Base-by-base conservation (phyloP, 2,797 vertebrate species). In the Mormyrus hasselquistii region DNA sequence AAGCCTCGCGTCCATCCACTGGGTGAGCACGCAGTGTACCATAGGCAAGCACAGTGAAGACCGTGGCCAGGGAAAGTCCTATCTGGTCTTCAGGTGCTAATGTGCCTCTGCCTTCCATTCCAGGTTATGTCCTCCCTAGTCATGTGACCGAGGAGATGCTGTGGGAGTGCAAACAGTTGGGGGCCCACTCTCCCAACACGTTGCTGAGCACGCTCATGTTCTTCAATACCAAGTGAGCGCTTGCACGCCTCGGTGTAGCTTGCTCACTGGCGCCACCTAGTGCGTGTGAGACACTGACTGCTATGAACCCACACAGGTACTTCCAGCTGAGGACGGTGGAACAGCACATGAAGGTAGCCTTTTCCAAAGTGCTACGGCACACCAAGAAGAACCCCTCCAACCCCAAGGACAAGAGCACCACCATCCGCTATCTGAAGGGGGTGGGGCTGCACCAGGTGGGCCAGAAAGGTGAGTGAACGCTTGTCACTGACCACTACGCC, bases 71-170 rank as follows among this genome's bases (percentile, higher is more conserved):
- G 34, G 14, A 41, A 38, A 16, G 69, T 41, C 34, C 69, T 41
- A 7, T 16, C 12, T 38, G 69, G 47, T 53, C 83, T 47, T 52
- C 44, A 53, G 44, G 22, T 34, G 10, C n/a, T 49, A 14, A 34
- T 16, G 47, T 34, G 47, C 50, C 49, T 9, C 52, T 55, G 44
- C 6, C 41, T 0, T 94, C 92, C 69, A 44, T 93, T 94, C 73
- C 94, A 99, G 98, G 98, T 93, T 99, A 98, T 85, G 93, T 99
- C 88, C 97, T 99, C 90, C 97, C 98, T 93, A 99, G 98, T 94
- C 98, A 99, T 2, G 97, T 99, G 92, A 98, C 98, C 1, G 98
- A 99, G 94, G 98, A 99, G 94, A 99, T 99, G 98, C 94, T 99
- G 83, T 99, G 98, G 98, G 98, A 99, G 94, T 98, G 98, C 93